phyloP scores from a whole-genome alignment of 2,113 vertebrate genomes.

The Fukomys damarensis region DNA sequence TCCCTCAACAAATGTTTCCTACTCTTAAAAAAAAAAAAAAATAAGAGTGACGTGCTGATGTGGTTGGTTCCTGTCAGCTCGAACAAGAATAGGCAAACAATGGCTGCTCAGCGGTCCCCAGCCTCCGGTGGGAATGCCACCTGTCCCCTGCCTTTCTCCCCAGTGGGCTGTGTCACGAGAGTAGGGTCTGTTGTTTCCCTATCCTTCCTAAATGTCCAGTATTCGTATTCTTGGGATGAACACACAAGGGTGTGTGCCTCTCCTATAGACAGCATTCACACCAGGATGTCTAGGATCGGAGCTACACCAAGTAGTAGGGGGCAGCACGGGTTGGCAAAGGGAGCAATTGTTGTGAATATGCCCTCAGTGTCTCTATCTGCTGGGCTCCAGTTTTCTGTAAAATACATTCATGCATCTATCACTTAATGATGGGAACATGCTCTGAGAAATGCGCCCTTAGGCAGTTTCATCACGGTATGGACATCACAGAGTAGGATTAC shows the following conservation, averaged over 20 bases:
- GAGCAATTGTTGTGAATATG: not conserved
- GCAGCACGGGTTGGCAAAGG: not conserved
- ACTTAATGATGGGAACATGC: no score
- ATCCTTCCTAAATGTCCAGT: not conserved
- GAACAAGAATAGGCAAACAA: not conserved
- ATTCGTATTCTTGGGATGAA: not conserved
- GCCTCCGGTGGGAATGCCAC: not conserved
- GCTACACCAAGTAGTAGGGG: not conserved
- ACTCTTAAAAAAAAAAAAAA: no score
- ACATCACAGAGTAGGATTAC: not conserved
- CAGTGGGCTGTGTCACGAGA: not conserved
- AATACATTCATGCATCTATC: not conserved
- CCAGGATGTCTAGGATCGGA: no score
- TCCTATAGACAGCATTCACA: not conserved
- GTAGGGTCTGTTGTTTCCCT: no score
- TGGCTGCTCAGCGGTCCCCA: not conserved
- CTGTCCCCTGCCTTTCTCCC: not conserved
- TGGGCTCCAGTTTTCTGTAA: not conserved
- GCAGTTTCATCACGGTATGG: not conserved
- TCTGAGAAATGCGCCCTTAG: not conserved
- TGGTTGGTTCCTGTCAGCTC: not conserved
- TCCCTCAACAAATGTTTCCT: no score
- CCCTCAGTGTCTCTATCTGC: not conserved
- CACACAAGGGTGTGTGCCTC: not conserved
- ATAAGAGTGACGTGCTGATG: no score